A percentile compares a stretch with the other conserved stretches of the same genome.
Conservation (phyloP, 2,797 vertebrate genomes). For the Psittacula echo region DNA sequence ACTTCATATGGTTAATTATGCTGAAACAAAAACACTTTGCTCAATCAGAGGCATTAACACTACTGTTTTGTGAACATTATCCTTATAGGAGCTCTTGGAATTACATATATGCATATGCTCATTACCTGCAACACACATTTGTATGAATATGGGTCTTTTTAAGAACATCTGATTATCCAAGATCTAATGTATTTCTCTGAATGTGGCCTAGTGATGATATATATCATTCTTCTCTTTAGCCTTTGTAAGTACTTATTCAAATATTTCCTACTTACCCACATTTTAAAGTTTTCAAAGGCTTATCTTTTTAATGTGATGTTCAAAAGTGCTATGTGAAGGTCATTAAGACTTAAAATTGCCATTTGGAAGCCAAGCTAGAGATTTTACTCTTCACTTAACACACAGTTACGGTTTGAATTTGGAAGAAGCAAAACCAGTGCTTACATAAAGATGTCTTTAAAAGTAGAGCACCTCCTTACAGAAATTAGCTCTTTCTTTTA, state of each 20-base stretch:
- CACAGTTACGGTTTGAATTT: conserved; percentile 25
- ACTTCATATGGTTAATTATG: conserved; percentile 1
- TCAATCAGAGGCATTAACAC: not conserved
- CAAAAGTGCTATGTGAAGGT: conserved; percentile 66
- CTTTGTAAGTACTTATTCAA: conserved; percentile 68
- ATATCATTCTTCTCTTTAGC: conserved; percentile 42
- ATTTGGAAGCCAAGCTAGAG: conserved; percentile 70
- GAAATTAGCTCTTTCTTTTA: conserved; percentile 78
- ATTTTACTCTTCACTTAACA: conserved; percentile 70
- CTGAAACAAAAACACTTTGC: not conserved
- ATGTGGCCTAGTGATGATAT: conserved; percentile 19
- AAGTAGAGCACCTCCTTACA: conserved; percentile 69
- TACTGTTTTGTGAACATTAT: not conserved
- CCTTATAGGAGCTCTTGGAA: not conserved
- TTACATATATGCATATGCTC: not conserved
- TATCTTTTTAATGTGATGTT: conserved; percentile 76
- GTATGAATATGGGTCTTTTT: not conserved
- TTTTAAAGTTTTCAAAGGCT: conserved; percentile 72
- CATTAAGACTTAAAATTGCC: conserved; percentile 76
- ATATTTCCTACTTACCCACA: conserved; percentile 70
- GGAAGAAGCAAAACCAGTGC: not conserved
- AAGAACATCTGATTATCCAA: conserved; percentile 5
- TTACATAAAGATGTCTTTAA: conserved; percentile 70
- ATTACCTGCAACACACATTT: not conserved
- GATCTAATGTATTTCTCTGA: conserved; percentile 23